Evolutionary conservation across 1,140 invertebrate species (phyloP), one percentile per base, ranked within the genome.

Genomic region (Littorina saxatilis): DNA sequence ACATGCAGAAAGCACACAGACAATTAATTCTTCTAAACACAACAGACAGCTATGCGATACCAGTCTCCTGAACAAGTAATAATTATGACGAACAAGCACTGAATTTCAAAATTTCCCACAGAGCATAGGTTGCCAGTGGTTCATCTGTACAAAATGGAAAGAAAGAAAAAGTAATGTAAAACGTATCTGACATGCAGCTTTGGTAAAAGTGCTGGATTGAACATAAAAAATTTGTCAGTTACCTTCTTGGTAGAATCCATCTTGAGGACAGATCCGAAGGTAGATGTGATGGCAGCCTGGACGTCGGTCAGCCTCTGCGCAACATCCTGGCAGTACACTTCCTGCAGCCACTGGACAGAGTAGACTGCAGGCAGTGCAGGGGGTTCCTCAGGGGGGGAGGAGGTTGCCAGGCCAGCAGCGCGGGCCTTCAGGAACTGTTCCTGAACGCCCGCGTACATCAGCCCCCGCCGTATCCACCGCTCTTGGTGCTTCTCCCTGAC

Each of bases 241-340:
- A 2, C n/a, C n/a, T 81, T 82, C 79, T 85, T 87, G 2, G 86
- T 86, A 3, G 86, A 88, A 72, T 87, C 86, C 66, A 88, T 80
- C 70, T 88, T 87, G 5, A 88, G 43, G 23, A 87, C 66, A 5
- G 17, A 43, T 13, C 88, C 85, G 84, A 84, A 87, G 4, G 80
- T 52, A 7, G 85, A 88, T 13, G 87, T 88, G 23, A 88, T 83
- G 55, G 40, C 29, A 17, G 86, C 84, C 76, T 87, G 85, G 17
- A 82, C 58, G 5, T 83, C 63, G 27, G 82, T 77, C 2, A 88
- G 35, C 20, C 86, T 63, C n/a, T 70, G 13, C 7, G 80, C 32
- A 17, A 85, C 83, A 82, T 88, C 88, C 27, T 63, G 61, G 27
- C 52, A 17, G 55, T 87, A 87, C 9, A 81, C 80, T 23, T 79